Evolutionary conservation across 2,113 vertebrate genomes (phyloP).

Genomic region (Rhynchomys soricoides): DNA sequence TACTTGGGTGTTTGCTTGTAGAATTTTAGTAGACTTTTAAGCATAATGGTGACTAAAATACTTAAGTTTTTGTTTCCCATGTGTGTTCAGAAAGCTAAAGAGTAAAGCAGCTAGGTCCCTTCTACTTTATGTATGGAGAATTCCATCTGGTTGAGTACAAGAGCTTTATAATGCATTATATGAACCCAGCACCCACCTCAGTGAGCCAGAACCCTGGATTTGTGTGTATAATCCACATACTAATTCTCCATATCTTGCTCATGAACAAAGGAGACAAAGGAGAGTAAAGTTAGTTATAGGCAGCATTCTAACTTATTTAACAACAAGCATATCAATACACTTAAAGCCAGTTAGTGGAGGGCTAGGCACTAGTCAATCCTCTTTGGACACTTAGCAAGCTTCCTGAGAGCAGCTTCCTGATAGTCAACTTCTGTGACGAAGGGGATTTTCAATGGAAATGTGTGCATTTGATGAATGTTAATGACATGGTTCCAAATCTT

Average conservation of each 20-base stretch:
- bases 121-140: neutral
- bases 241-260: neutral
- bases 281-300: slow-evolving; percentile 19
- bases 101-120: neutral
- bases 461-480: slow-evolving; percentile 72
- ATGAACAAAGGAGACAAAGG: slow-evolving; percentile 8
- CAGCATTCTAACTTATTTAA: neutral
- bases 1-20: neutral
- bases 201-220: neutral
- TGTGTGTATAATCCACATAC: neutral
- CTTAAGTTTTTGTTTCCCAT: neutral
- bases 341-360: slow-evolving; percentile 41
- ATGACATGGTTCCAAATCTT: slow-evolving; percentile 66
- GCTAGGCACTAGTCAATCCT: slow-evolving; percentile 7
- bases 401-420: slow-evolving; percentile 39
- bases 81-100: neutral
- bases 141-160: neutral
- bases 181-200: neutral
- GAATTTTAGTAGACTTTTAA: slow-evolving; percentile 32
- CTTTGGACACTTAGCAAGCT: slow-evolving; percentile 41
- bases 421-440: slow-evolving; percentile 59
- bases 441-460: slow-evolving; percentile 67
- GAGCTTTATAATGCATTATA: neutral
- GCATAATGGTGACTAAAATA: neutral
- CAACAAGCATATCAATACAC: neutral